Conservation (phyloP, 64 coral and sea anemone genomes). For the Hydrozoanthus tunicans region DNA sequence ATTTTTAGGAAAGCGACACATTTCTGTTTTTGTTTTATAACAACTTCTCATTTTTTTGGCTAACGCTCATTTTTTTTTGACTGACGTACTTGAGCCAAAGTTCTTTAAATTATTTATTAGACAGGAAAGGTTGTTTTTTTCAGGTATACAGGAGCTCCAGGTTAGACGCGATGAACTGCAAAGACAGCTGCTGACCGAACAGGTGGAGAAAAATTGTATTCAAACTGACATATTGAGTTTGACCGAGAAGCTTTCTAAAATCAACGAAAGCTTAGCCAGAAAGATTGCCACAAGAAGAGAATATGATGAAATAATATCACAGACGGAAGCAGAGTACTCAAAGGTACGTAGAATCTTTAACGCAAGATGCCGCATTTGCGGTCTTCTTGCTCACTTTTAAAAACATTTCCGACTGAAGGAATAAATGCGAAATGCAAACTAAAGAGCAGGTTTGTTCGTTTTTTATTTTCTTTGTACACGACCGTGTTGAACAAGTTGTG, state of each 20-base stretch:
- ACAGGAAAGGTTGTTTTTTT: neutral
- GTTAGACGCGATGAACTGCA: constrained; percentile 89
- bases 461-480: too few relatives aligned
- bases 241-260: constrained; percentile 85
- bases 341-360: constrained; percentile 45
- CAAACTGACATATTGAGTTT: constrained; percentile 89
- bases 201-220: constrained; percentile 83
- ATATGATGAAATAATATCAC: constrained; percentile 95
- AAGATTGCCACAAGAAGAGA: constrained; percentile 94
- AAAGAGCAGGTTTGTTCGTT: too few relatives aligned
- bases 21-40: too few relatives aligned
- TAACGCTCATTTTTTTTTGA: too few relatives aligned
- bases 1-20: too few relatives aligned
- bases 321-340: constrained; percentile 89
- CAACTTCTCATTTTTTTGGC: too few relatives aligned
- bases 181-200: constrained; percentile 83
- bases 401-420: too few relatives aligned
- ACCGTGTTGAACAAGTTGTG: too few relatives aligned
- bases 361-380: too few relatives aligned
- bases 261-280: constrained; percentile 90
- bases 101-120: neutral
- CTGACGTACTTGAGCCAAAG: too few relatives aligned
- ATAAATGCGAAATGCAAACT: too few relatives aligned
- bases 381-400: too few relatives aligned
- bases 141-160: constrained; percentile 92